phyloP scores from a whole-genome alignment of 64 coral and sea anemone genomes.

The Montipora efflorescens region DNA sequence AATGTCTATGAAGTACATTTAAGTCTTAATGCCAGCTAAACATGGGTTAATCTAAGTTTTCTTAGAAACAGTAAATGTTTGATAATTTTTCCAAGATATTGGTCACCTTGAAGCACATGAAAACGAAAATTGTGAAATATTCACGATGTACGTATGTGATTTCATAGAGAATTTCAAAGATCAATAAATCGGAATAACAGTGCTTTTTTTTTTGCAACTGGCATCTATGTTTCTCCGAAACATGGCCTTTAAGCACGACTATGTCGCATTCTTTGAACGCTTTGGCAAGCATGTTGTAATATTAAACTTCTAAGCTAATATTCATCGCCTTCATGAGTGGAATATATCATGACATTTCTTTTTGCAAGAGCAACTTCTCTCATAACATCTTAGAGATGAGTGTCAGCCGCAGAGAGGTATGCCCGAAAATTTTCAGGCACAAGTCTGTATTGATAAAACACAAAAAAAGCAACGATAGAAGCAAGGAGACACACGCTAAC shows the following conservation, averaged over 20 bases:
- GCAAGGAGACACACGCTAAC: too few species aligned
- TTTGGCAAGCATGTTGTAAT: neutral
- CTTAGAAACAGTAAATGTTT: neutral
- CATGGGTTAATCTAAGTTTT: neutral
- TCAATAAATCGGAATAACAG: neutral
- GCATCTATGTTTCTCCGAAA: neutral
- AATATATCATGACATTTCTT: neutral
- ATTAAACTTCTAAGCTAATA: neutral
- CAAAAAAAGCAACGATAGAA: too few species aligned
- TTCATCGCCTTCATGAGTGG: neutral
- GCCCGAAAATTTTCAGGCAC: too few species aligned
- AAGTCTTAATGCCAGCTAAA: neutral
- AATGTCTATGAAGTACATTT: neutral
- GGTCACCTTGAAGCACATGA: neutral
- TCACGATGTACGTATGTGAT: too few species aligned
- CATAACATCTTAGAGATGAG: neutral
- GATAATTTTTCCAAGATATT: neutral
- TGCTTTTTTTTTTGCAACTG: neutral
- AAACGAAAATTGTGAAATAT: neutral
- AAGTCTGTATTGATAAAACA: too few species aligned
- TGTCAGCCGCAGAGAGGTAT: too few species aligned
- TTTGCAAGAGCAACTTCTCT: neutral
- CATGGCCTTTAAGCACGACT: neutral
- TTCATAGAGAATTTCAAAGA: neutral
- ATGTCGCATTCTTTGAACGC: neutral